phyloP scores from a whole-genome alignment of 2,888 invertebrate species.

The Orthonychiurus folsomi region DNA sequence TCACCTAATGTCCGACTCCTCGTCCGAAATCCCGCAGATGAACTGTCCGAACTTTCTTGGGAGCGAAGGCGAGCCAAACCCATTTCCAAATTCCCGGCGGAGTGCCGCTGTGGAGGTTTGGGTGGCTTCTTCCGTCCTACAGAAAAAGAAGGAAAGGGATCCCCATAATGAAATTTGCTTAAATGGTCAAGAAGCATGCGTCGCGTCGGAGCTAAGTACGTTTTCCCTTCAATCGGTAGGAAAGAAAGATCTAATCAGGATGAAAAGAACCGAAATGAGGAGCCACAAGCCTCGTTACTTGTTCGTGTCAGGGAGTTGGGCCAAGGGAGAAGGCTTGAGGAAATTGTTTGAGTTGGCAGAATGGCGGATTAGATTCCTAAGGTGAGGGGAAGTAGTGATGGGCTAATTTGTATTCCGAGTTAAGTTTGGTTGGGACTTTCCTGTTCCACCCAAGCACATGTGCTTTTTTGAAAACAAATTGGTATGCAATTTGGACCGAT shows the following conservation, averaged over 20 bases:
- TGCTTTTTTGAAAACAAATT: too few relatives aligned
- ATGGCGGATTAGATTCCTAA: too few relatives aligned
- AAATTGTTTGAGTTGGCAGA: constrained; percentile 1
- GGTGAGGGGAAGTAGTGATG: too few relatives aligned
- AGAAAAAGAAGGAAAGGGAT: too few relatives aligned
- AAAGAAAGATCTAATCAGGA: not conserved
- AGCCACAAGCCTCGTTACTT: not conserved
- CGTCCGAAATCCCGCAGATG: constrained; percentile 57
- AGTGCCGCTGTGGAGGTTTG: constrained; percentile 66
- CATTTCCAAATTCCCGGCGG: constrained; percentile 73
- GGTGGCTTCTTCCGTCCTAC: constrained; percentile 50
- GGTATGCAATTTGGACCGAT: too few relatives aligned
- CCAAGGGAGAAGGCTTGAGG: not conserved
- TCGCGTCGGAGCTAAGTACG: too few relatives aligned
- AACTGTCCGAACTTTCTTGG: constrained; percentile 45
- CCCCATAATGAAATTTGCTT: too few relatives aligned
- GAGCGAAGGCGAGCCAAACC: constrained; percentile 48
- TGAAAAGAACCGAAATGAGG: not conserved
- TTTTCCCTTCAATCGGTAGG: not conserved
- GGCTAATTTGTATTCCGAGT: too few relatives aligned
- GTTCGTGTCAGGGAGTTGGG: not conserved
- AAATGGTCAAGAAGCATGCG: too few relatives aligned
- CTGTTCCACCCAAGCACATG: too few relatives aligned
- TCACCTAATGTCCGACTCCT: constrained; percentile 3
- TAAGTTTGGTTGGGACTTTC: too few relatives aligned